These are phyloP conservation scores for Archivesica marissinica DNA, from an alignment of 1,140 invertebrate genomes.

Conservation along the genomic window DNA sequence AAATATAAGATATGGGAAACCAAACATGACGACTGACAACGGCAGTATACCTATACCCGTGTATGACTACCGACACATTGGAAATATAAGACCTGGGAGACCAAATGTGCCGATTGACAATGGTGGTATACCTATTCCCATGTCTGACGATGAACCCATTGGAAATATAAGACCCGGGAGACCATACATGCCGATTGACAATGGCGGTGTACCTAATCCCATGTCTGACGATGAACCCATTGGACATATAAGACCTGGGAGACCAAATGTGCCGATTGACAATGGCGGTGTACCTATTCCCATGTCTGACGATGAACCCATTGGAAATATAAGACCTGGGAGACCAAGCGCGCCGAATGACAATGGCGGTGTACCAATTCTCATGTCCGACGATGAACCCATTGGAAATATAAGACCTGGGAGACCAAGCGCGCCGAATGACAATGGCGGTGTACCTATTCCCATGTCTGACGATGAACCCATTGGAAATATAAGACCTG, in stretches of 20 bases:
- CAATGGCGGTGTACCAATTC: background rate
- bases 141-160: too few species aligned
- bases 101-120: background rate
- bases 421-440: background rate
- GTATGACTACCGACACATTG: background rate
- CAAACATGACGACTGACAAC: background rate
- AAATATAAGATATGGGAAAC: background rate
- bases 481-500: too few species aligned
- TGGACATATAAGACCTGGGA: background rate
- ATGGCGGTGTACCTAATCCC: background rate
- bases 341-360: background rate
- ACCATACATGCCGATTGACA: too few species aligned
- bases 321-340: too few species aligned
- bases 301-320: too few species aligned
- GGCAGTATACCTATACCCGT: background rate
- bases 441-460: too few species aligned
- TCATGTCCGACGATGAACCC: too few species aligned
- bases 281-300: conserved; percentile 6
- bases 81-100: background rate
- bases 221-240: too few species aligned
- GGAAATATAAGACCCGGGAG: too few species aligned
- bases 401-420: background rate
- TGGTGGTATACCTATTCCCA: too few species aligned
- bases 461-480: too few species aligned
- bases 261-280: background rate